Evolutionary conservation across 2,888 invertebrate species (phyloP), one percentile per base, ranked within the genome.

Genomic region (Hofmannophila pseudospretella): DNA sequence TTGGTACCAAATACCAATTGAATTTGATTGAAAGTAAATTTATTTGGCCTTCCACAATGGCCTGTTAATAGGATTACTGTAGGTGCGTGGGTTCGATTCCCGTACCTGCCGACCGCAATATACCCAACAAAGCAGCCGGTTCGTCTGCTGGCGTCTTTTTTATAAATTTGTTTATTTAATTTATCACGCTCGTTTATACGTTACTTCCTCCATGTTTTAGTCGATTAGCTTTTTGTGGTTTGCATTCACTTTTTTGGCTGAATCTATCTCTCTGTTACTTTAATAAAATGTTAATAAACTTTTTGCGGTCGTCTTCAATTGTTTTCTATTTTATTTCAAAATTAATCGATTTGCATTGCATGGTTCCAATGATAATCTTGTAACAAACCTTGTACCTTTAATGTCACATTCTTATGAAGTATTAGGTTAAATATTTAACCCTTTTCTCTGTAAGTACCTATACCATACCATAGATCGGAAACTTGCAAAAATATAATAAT

Each of bases 81-180:
- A 64, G 60, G 64, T 70, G 73, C 70, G 79, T 79, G 80, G 78
- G 79, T 76, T 76, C 72, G 64, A 68, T 58, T 73, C 76, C 68
- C 58, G 58, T 74, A 72, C 70, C 73, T 68, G 72, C 7, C 66
- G 61, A 75, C 78, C 77, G 70, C 77, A 75, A 66, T 58, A 49
- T 45, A 42, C 49, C 44, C 55, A 66, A 72, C 73, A 72, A 75
- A 67, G 50, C 44, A 67, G 50, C 44, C 59, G 51, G 53, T 54
- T 70, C 65, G 74, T 68, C 71, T 71, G 73, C 63, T 63, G 50
- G 58, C 61, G 52, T 54, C 45, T 54, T 61, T 54, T 64, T 78
- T 81, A 81, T 80, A 80, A 78, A 80, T 81, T 80, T 82, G 85
- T 85, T 84, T 84, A 82, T 84, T 82, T 84, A 84, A 84, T 84